Evolutionary conservation across 2,888 invertebrate genomes (phyloP), one percentile per base, ranked within the genome.

Genomic region (Chrysopilus asiliformis): DNA sequence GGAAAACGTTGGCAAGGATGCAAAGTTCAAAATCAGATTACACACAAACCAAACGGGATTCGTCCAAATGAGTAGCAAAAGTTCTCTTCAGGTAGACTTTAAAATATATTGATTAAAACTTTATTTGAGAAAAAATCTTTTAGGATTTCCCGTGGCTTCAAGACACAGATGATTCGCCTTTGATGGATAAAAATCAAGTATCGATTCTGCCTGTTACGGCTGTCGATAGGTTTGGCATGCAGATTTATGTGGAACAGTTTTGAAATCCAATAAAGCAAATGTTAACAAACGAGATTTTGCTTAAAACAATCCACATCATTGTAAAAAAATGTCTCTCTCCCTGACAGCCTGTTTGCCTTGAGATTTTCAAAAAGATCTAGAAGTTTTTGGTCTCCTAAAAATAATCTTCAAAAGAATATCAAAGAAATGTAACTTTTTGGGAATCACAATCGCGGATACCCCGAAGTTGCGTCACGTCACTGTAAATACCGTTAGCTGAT

Each of bases 71-170:
- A 54, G 49, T 19, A 52, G 58, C 15, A 50, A 56, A 18, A 32
- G 56, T 2, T 42, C 49, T 4, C 49, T 53, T 29, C 55, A 62
- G 46, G 54, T 53, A 38, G 34, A 8, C 24, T 4, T 5, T 18
- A n/a, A 13, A 13, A 3, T 19, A n/a, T 24, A 16, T 20, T 18
- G 8, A n/a, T 12, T 12, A 4, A 28, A 18, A 7, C 6, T 18
- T 32, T n/a, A 17, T 31, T 31, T 17, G 31, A 8, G 6, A 7
- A n/a, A 2, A 10, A 2, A 13, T 29, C 5, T 15, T 14, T 16
- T 22, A 55, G 47, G 54, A 58, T 9, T 60, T 58, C 36, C 58
- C 61, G 3, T 61, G 60, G 61, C 39, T 62, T 2, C 52, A 52
- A 15, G 45, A 48, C 10, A 40, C 44, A 3, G 27, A 42, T 10